Evolutionary conservation across 2,797 vertebrate genomes (phyloP), one percentile per base, ranked within the genome.

Genomic region (Anomalospiza imberbis): DNA sequence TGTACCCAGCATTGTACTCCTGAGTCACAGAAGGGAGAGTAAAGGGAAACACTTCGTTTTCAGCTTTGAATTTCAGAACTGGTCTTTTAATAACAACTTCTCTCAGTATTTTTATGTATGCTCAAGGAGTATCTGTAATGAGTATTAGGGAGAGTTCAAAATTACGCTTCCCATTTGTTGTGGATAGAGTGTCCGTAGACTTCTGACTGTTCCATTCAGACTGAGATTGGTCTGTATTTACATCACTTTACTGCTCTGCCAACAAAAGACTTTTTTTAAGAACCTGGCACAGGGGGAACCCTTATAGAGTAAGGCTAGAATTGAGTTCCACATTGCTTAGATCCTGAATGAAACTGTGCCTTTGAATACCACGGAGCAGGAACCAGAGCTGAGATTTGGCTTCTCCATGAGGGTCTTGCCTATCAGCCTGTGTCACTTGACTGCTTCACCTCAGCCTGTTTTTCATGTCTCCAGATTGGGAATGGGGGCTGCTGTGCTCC

Each of bases 31-130:
- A 50, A 76, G 53, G 28, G 58, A 78, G 15, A 81, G 51, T 47
- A 40, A 57, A 88, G 53, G 70, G 22, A 86, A 55, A 71, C 29
- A 9, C 24, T 79, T 89, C 4, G 42, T 65, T 91, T 85, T 86
- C 62, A 50, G 24, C 70, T 91, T 91, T 88, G 62, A 89, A 76
- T 88, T 89, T 78, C 36, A 67, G 51, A 89, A 22, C 85, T 72
- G 19, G 42, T 80, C 17, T 72, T 91, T 71, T 67, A 70, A 7
- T 54, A 88, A 66, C 55, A 65, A 29, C 38, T 79, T 85, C 22
- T 85, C 70, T 45, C 15, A 6, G 0, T 58, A 70, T 81, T 94
- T 89, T 72, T 75, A 16, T 77, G 45, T 45, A 8, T 68, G 20
- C 28, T 44, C 85, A 80, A 48, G 45, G 38, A 68, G 38, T 24